Percentiles rank a stretch among this genome's conserved stretches.
phyloP scores from a whole-genome alignment of 2,113 vertebrate genomes.

The Pungitius pungitius region DNA sequence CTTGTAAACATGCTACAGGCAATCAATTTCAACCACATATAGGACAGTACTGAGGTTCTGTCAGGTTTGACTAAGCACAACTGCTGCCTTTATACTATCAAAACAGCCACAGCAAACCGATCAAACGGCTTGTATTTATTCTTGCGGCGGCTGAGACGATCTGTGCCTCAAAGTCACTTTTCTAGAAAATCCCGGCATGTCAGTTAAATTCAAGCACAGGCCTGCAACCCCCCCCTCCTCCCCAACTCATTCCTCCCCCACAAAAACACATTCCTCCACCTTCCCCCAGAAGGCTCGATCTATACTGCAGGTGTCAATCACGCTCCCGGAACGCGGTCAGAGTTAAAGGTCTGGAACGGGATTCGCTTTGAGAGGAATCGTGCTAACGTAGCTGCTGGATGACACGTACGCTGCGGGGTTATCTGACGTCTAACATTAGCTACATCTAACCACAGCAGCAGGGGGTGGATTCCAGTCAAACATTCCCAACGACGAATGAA shows the following conservation, averaged over 20 bases:
- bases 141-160: slow-evolving; percentile 1
- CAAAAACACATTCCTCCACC: no score
- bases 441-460: slow-evolving; percentile 31
- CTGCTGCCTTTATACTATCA: neutral
- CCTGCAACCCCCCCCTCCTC: neutral
- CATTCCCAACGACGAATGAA: slow-evolving; percentile 16
- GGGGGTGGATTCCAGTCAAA: slow-evolving; percentile 18
- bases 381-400: slow-evolving; percentile 13
- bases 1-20: neutral
- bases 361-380: slow-evolving; percentile 23
- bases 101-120: neutral
- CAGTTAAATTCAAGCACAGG: neutral
- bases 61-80: neutral
- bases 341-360: slow-evolving; percentile 19
- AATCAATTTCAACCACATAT: neutral
- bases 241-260: no score
- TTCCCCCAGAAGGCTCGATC: neutral
- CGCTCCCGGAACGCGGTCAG: slow-evolving; percentile 14
- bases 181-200: neutral
- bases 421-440: slow-evolving; percentile 36
- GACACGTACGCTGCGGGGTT: slow-evolving; percentile 13
- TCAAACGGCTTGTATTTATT: neutral
- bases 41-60: neutral
- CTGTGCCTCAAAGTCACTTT: neutral
- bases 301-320: slow-evolving; percentile 39